phyloP scores from a whole-genome alignment of 2,888 invertebrate species.

The Torymus aiolomorphi region DNA sequence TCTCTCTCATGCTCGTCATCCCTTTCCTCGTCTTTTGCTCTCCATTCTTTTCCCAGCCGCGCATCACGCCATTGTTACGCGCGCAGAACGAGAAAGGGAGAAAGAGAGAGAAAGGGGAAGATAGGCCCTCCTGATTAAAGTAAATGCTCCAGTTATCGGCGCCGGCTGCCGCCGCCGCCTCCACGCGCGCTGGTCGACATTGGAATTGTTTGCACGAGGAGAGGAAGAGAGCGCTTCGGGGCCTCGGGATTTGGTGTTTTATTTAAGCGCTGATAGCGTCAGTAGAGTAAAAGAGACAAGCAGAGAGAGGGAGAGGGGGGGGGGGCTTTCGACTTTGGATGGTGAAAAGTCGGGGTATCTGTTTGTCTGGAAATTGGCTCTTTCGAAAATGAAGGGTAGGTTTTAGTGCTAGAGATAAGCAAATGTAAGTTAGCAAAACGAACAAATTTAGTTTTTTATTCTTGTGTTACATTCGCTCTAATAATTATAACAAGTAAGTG shows the following conservation, averaged over 20 bases:
- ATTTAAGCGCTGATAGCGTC: conserved; percentile 1
- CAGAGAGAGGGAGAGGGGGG: background rate
- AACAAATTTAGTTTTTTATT: no score
- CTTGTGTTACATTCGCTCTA: no score
- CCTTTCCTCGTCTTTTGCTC: conserved; percentile 4
- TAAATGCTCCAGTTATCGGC: conserved; percentile 36
- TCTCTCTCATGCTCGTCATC: background rate
- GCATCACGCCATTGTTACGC: conserved; percentile 26
- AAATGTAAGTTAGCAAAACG: background rate
- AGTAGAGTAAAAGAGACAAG: no score
- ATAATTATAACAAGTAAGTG: no score
- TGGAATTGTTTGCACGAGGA: conserved; percentile 18
- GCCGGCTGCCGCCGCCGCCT: background rate
- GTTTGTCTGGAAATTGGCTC: no score
- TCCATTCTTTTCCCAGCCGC: conserved; percentile 11
- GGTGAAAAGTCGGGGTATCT: background rate
- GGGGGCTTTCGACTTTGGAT: background rate
- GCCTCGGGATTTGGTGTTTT: conserved; percentile 10
- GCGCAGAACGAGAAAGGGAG: background rate
- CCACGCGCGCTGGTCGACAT: conserved; percentile 4
- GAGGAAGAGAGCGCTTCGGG: background rate
- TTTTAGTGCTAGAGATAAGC: background rate
- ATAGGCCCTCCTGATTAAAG: conserved; percentile 41
- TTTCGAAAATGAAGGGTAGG: no score
- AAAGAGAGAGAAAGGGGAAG: conserved; percentile 5